Evolutionary conservation across 1,140 invertebrate genomes (phyloP), one percentile per base, ranked within the genome.

Genomic region (Leucophenga varia): DNA sequence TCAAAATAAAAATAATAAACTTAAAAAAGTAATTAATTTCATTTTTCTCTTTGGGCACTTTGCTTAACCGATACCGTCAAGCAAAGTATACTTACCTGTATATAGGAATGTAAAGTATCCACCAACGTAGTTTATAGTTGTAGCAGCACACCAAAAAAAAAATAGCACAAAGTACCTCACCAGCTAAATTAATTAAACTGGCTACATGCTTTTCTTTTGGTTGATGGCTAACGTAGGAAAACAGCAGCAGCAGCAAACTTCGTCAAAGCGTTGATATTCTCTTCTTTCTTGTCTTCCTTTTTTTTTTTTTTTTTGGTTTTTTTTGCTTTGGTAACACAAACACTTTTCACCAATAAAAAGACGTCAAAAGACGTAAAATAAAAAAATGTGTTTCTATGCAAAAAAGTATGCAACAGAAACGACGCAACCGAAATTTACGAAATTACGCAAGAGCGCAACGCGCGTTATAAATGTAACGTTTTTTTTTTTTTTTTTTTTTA

Each of bases 61-160:
- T 57, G 61, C 61, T 44, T 61, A 67, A 65, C 69, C 69, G 69
- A 72, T 72, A 72, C 69, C 64, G 69, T 64, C 43, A 49, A 55
- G 59, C 69, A 63, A 65, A 72, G 69, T 47, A 72, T 72, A 72
- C 69, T 69, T 56, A 72, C 69, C 69, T 72, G 61, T 14, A 6
- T 21, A 8, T 38, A 10, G 13, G 34, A 12, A 19, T 16, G 22
- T n/a, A 18, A 6, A 25, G 40, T 16, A 20, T n/a, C n/a, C n/a
- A n/a, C n/a, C n/a, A n/a, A n/a, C n/a, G n/a, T n/a, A n/a, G n/a
- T n/a, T n/a, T n/a, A n/a, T n/a, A n/a, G n/a, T n/a, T n/a, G n/a
- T n/a, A n/a, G n/a, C n/a, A n/a, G n/a, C n/a, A 32, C 31, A 32
- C 31, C 31, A 32, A 32, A 32, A 32, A 32, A n/a, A 30, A 30